Evolutionary conservation across 2,113 vertebrate species (phyloP), one percentile per base, ranked within the genome.

Genomic region (Seriola dumerili): DNA sequence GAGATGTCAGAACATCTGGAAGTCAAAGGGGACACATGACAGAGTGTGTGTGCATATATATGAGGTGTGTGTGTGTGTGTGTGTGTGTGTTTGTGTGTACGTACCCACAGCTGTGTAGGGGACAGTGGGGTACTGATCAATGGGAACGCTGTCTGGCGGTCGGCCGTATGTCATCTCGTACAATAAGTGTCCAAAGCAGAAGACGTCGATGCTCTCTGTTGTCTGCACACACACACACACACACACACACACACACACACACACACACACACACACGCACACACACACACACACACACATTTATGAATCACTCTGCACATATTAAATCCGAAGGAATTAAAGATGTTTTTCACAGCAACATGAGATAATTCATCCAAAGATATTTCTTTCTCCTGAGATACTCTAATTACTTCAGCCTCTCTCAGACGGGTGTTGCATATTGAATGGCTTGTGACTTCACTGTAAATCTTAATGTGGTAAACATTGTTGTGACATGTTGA

Each of bases 101-200:
- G 91, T 83, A 99, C 98, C 97, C 81, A 99, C 95, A 83, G 96
- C 90, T 29, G 95, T 81, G 73, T 95, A 96, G 0, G 97, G 96
- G 16, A 94, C 95, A 34, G 95, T 92, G 19, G 97, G 96, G 81
- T 95, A 98, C 64, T 91, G 94, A 72, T 99, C 97, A 1, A 98
- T 89, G 6, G 98, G 98, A 61, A 98, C 88, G 0, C 88, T 86
- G 85, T 98, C 97, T 0, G 97, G 97, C 0, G 97, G 97, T 46
- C 95, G 95, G 32, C 98, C 98, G 0, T 98, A 99, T 0, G 96
- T 97, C 97, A 99, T 99, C 95, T 99, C 98, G 78, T 97, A 99
- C 3, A 99, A 91, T 91, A 99, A 95, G 86, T 98, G 96, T 65
- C 98, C 98, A 76, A 99, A 99, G 85, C 97, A 97, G 86, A 97